phyloP scores from a whole-genome alignment of 2,113 vertebrate genomes.

The Salvator merianae region DNA sequence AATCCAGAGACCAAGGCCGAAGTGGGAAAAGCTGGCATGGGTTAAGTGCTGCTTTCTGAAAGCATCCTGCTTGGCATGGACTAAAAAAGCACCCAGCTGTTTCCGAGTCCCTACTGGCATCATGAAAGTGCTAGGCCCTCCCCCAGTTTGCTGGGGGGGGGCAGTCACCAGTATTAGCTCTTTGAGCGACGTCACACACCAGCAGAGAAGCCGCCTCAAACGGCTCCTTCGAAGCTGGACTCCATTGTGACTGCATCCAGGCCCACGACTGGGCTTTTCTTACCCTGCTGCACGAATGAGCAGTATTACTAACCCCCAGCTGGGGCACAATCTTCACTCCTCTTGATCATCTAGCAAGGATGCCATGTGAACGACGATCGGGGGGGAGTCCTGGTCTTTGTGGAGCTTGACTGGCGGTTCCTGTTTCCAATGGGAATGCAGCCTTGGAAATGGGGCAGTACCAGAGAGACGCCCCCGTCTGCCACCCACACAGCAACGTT shows the following conservation, averaged over 20 bases:
- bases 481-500: background rate
- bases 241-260: background rate
- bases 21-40: background rate
- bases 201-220: no score
- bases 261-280: no score
- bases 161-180: background rate
- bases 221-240: background rate
- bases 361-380: background rate
- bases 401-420: background rate
- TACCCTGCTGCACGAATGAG: no score
- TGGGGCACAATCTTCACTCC: background rate
- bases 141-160: background rate
- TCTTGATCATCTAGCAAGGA: background rate
- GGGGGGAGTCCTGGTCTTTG: background rate
- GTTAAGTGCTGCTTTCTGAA: no score
- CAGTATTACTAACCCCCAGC: slow-evolving; percentile 7
- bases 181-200: no score
- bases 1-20: background rate
- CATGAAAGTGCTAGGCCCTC: background rate
- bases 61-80: no score
- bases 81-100: background rate
- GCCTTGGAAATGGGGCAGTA: background rate
- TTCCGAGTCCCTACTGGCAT: no score
- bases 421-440: background rate
- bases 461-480: background rate